Evolutionary conservation across 2,888 invertebrate species (phyloP), one percentile per base, ranked within the genome.

Genomic region (Campoplex nolae): DNA sequence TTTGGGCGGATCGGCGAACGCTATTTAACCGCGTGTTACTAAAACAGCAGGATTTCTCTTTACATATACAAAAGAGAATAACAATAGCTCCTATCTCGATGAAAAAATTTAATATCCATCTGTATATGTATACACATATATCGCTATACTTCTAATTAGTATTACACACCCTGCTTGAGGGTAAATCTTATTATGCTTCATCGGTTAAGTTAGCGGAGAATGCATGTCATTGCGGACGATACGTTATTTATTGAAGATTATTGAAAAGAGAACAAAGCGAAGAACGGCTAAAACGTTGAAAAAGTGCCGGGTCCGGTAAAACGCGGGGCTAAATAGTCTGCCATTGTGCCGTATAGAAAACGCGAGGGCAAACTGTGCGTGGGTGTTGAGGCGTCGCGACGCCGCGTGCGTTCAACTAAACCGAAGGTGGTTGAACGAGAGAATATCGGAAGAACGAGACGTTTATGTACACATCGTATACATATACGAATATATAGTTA

Each of bases 311-410:
- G 71, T 73, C 51, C 70, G 74, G 35, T 73, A 81, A 77, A 76
- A 74, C 67, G 62, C 68, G 77, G 76, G 76, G 65, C 32, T 78
- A 56, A 79, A 68, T 51, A 80, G 71, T 86, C 84, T 87, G 86
- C 86, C 86, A 87, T 87, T 87, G 86, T 87, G 86, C 81, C 68
- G 83, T 83, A 75, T 82, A 78, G 58, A 51, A 54, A 78, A 62
- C 80, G 51, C 48, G 67, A 77, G 77, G 76, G 77, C 83, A 76
- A 67, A 81, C 71, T 58, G 83, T 86, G 86, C 86, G 86, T 86
- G 86, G 86, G 86, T 77, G 86, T 87, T 77, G 77, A 84, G 84
- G 86, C 86, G 86, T 87, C 86, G 84, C 86, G 84, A 87, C 84
- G 86, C 86, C 86, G 86, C 86, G 86, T 87, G 86, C 77, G 86